A percentile compares a stretch with the other conserved stretches of the same genome.
phyloP scores from a whole-genome alignment of 2,797 vertebrate genomes.

The Molossus molossus region DNA sequence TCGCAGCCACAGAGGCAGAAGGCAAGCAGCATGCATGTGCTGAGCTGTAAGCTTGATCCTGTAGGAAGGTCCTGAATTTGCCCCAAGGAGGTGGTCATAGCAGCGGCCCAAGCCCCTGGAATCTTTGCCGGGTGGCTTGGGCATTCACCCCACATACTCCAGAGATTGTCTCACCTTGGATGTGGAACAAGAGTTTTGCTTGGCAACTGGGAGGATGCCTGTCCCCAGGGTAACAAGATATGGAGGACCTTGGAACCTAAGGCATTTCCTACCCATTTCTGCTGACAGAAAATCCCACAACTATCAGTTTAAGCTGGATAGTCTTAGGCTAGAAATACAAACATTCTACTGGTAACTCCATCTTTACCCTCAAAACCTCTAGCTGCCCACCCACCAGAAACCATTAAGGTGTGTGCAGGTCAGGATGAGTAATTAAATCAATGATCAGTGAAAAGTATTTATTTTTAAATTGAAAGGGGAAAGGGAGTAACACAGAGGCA shows the following conservation, averaged over 20 bases:
- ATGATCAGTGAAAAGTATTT: constrained; percentile 73
- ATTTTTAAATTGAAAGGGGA: constrained; percentile 77
- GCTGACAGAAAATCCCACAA: neutral
- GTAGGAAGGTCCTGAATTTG: neutral
- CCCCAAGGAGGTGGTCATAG: neutral
- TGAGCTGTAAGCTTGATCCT: constrained; percentile 39
- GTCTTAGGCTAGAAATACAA: constrained; percentile 7
- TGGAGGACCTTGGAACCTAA: neutral
- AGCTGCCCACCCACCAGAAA: constrained; percentile 41
- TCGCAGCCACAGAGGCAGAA: constrained; percentile 40
- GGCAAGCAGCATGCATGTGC: neutral
- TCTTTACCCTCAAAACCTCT: neutral
- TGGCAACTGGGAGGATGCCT: neutral
- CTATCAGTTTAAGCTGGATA: constrained; percentile 26
- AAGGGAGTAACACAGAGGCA: constrained; percentile 64
- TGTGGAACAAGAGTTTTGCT: constrained; percentile 20
- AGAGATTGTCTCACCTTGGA: neutral
- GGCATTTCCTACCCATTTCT: constrained; percentile 15
- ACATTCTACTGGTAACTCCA: neutral
- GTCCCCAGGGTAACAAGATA: neutral
- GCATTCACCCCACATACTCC: neutral
- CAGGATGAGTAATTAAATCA: constrained; percentile 63
- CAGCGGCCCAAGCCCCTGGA: neutral
- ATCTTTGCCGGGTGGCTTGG: constrained; percentile 3
- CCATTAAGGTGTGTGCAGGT: constrained; percentile 41